phyloP scores from a whole-genome alignment of 2,797 vertebrate genomes.

The Oreochromis grahami region DNA sequence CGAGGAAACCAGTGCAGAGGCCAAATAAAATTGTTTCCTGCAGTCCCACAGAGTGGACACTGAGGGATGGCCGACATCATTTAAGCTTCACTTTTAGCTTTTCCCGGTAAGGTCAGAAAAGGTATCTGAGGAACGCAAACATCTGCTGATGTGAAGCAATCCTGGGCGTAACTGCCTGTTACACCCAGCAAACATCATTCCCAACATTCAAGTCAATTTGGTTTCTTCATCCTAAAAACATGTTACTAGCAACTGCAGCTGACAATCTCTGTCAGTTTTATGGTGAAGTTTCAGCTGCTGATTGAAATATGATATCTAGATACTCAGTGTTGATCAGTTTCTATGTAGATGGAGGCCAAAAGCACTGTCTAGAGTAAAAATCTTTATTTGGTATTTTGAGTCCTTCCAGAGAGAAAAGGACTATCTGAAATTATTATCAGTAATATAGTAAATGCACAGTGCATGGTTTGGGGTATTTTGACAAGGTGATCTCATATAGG shows the following conservation, averaged over 20 bases:
- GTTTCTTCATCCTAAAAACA: background rate
- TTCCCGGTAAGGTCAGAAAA: background rate
- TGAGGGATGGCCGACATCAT: background rate
- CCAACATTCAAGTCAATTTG: background rate
- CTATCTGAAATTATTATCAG: background rate
- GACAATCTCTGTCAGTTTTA: background rate
- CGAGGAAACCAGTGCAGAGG: conserved; percentile 32
- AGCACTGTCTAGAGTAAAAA: background rate
- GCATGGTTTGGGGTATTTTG: background rate
- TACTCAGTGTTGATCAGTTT: accelerated
- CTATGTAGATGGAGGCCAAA: background rate
- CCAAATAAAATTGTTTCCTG: conserved; percentile 43
- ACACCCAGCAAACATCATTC: background rate
- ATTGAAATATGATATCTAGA: background rate
- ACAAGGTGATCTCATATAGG: background rate
- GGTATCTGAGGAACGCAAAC: background rate
- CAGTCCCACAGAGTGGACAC: background rate
- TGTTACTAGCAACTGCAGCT: background rate
- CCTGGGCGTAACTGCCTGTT: background rate
- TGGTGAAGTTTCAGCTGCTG: background rate
- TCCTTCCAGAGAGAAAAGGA: background rate
- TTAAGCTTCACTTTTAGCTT: accelerated
- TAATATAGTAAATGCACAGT: background rate
- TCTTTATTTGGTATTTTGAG: background rate
- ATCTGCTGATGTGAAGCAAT: background rate